These are phyloP conservation scores for Drosophila parthenogenetica DNA, from an alignment of 2,888 invertebrate genomes.

Conservation along the genomic window DNA sequence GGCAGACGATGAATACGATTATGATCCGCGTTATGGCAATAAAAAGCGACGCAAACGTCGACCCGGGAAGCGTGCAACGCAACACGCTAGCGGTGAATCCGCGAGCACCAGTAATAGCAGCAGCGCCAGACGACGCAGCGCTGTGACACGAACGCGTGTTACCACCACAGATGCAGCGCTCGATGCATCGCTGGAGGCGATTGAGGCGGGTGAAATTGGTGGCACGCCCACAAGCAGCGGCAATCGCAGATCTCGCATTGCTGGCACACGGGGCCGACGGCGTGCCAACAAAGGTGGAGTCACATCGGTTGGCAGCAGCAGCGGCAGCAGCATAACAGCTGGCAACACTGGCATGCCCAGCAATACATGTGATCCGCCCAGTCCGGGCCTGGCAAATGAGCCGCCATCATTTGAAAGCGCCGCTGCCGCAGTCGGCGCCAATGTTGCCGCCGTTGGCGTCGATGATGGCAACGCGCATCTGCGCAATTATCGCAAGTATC, in stretches of 20 bases:
- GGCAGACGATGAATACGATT: conserved; percentile 96
- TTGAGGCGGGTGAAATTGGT: conserved; percentile 62
- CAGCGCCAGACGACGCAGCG: conserved; percentile 80
- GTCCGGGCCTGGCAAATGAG: conserved; percentile 82
- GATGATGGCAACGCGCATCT: conserved; percentile 83
- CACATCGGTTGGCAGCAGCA: conserved; percentile 3
- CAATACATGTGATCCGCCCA: conserved; percentile 78
- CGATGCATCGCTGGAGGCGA: conserved; percentile 68
- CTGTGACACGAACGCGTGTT: conserved; percentile 64
- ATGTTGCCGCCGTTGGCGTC: conserved; percentile 65
- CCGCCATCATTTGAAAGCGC: conserved; percentile 85
- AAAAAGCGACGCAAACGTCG: conserved; percentile 85
- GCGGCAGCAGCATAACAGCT: conserved; percentile 15
- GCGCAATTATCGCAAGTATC: conserved; percentile 85
- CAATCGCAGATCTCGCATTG: conserved; percentile 76
- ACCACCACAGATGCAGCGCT: conserved; percentile 69
- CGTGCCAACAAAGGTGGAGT: conserved; percentile 68
- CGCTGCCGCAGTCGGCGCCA: conserved; percentile 83
- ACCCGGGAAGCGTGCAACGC: conserved; percentile 79
- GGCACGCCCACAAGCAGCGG: conserved; percentile 63
- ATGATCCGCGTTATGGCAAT: conserved; percentile 87
- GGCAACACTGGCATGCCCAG: conserved; percentile 44
- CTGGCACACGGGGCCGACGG: conserved; percentile 77
- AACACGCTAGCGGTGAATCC: conserved; percentile 65
- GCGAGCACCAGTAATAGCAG: conserved; percentile 49